Base-by-base conservation (phyloP, 2,113 vertebrate genomes). In the Eleginops maclovinus region DNA sequence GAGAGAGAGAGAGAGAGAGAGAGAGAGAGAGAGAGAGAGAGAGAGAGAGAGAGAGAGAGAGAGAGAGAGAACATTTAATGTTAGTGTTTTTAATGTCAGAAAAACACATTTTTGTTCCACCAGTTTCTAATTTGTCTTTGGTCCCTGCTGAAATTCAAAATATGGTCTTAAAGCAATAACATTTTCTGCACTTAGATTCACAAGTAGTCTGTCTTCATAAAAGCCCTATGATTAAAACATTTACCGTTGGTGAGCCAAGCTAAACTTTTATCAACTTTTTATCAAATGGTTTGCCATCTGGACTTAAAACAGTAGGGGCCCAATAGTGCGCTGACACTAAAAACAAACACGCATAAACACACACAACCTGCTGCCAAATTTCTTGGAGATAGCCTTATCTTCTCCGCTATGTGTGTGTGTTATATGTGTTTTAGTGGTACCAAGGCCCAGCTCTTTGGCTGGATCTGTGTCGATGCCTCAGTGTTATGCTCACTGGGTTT, bases 261-360 rank as follows among this genome's bases (percentile, higher is more conserved):
- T 60, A 87, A 90, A 93, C 85, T 91, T 92, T 87, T 87, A 90
- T 89, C 82, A 92, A 92, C 87, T 93, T 93, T 91, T 86, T 85
- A 89, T 92, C 88, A 91, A 92, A 94, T 90, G 81, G 88, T 90
- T 88, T 90, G 92, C 93, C 93, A 94, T 94, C 93, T 94, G 93
- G 92, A 93, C 89, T 85, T 87, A 91, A 89, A 92, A 89, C 91
- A 91, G 89, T 91, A 69, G 89, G 90, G 86, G 88, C 89, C 91
- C 92, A 90, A 90, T 86, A 88, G 91, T 88, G 90, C 73, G 68
- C 82, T 91, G 87, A 89, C 89, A 91, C 89, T 90, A 90, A 93
- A 92, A 92, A 90, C 88, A 92, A 91, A 91, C 89, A 91, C 66
- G 75, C 86, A 91, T 91, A 94, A 93, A 92, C 88, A 92, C 77